These are phyloP conservation scores for Leptestheria dahalacensis DNA, from an alignment of 1,140 invertebrate genomes.

Conservation along the genomic window DNA sequence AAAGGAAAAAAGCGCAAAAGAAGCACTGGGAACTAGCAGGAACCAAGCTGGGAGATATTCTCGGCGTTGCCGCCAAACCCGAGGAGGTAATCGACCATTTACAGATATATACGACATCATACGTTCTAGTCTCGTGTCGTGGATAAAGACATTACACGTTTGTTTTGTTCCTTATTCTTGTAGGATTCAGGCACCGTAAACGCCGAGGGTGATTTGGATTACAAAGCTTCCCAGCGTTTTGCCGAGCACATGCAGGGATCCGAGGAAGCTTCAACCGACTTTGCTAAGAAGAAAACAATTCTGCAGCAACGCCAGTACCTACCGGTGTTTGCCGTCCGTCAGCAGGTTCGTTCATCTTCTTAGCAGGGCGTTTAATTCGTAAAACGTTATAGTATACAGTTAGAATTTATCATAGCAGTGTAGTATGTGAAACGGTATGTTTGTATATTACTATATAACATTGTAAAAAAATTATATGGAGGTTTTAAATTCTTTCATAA, in stretches of 20 bases:
- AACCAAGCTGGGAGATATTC: slow-evolving; percentile 90
- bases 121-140: not conserved
- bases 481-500: no score
- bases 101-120: not conserved
- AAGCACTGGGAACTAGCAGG: slow-evolving; percentile 98
- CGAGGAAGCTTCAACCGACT: slow-evolving; percentile 63
- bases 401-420: no score
- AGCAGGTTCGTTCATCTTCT: slow-evolving; percentile 42
- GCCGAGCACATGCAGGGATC: slow-evolving; percentile 76
- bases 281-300: slow-evolving; percentile 74
- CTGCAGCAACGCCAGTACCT: slow-evolving; percentile 77
- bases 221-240: slow-evolving; percentile 83
- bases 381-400: no score
- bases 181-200: slow-evolving; percentile 9
- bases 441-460: no score
- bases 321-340: slow-evolving; percentile 89
- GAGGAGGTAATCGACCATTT: slow-evolving; percentile 8
- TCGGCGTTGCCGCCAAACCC: slow-evolving; percentile 42
- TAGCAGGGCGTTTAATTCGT: no score
- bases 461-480: no score
- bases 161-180: not conserved
- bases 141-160: not conserved
- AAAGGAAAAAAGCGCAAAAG: slow-evolving; percentile 86
- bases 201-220: slow-evolving; percentile 51
- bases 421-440: no score